A percentile compares a stretch with the other conserved stretches of the same genome.
Conservation (phyloP, 2,888 invertebrate species). For the Epicampocera succincta region DNA sequence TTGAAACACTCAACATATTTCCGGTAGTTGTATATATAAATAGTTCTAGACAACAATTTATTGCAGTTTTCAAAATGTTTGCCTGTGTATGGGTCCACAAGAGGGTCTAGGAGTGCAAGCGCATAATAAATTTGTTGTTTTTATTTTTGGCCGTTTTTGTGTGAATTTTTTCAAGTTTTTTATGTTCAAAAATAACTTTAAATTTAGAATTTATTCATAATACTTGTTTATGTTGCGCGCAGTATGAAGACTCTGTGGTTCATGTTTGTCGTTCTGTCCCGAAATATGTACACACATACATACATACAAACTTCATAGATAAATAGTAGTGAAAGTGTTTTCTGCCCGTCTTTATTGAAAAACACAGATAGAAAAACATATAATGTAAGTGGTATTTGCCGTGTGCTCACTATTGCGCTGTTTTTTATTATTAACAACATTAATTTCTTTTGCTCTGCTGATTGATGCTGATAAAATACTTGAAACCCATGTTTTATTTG, state of each 20-base stretch:
- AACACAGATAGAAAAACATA: neutral
- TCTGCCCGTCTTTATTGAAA: too few relatives aligned
- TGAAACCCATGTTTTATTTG: neutral
- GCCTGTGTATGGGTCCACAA: neutral
- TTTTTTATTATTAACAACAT: neutral
- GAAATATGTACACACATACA: neutral
- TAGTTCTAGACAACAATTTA: slow-evolving; percentile 13
- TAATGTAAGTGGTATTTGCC: slow-evolving; percentile 1
- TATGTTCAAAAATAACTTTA: slow-evolving; percentile 18
- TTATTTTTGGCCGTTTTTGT: neutral
- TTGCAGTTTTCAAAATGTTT: slow-evolving; percentile 2
- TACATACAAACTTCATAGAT: neutral
- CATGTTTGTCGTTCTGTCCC: neutral
- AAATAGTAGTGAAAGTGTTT: too few relatives aligned
- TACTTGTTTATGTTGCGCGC: neutral
- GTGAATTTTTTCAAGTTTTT: slow-evolving; percentile 2
- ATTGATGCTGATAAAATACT: slow-evolving; percentile 31
- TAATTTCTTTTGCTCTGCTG: slow-evolving; percentile 20
- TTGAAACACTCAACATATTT: slow-evolving; percentile 30
- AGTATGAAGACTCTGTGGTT: neutral
- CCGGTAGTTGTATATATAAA: neutral
- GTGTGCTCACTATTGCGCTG: slow-evolving; percentile 36
- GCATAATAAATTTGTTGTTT: neutral
- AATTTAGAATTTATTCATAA: slow-evolving; percentile 33
- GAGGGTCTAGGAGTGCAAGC: neutral